Base-by-base conservation (phyloP, 1,140 invertebrate genomes). In the Aphelinus certus region DNA sequence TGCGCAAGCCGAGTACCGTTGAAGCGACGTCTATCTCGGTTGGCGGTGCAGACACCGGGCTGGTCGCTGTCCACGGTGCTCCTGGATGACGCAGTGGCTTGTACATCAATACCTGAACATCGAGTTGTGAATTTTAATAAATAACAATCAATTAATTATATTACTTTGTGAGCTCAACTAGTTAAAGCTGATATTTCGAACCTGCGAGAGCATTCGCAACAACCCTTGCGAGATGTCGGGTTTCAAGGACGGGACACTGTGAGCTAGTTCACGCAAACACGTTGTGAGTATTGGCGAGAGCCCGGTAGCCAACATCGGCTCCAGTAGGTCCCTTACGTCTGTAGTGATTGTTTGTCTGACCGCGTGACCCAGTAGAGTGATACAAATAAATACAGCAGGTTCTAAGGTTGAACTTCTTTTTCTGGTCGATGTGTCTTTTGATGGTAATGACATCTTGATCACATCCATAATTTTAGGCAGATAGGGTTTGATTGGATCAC, bases 201-300 rank as follows among this genome's bases (percentile, higher is more conserved):
- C 74, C 75, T 95, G 89, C 1, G 93, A 96, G 0, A 98, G 83
- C 89, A 97, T 96, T 81, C 95, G 93, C 26, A 98, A 86, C 45
- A 98, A 86, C 42, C 97, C 96, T 82, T 98, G 95, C 60, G 97
- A 97, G 81, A 99, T 98, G 82, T 97, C 93, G 51, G 91, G 90
- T 85, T 96, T 97, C 2, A 99, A 88, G 60, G 92, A 89, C 6
- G 97, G 97, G 62, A 99, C 94, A 83, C 94, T 93, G 76, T 92
- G 91, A 26, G 97, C 96, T 42, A 99, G 87, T 85, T 99, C 97
- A 71, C 96, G 90, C 10, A 99, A 88, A 51, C 96, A 96, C 6
- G 95, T 94, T 0, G 97, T 98, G 46, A 99, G 88, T 0, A 96
- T 94, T 42, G 95, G 93, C 81, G 95, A 97, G 3, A 98, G 86